Percentiles rank a stretch among this genome's conserved stretches.
phyloP scores from a whole-genome alignment of 2,113 vertebrate genomes.

The Panurus biarmicus region DNA sequence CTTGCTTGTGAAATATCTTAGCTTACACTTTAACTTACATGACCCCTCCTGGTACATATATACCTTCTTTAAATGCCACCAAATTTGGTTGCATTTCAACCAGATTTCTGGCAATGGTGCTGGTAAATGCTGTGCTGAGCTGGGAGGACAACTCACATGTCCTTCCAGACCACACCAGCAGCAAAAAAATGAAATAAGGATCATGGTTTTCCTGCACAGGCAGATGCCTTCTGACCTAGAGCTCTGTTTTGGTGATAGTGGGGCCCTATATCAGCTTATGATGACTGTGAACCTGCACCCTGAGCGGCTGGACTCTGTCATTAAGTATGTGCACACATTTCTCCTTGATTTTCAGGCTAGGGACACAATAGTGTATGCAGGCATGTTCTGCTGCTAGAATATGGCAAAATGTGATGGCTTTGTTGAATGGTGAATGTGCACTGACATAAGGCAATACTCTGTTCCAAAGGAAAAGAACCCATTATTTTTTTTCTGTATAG shows the following conservation, averaged over 20 bases:
- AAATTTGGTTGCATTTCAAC: not conserved
- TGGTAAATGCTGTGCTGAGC: not conserved
- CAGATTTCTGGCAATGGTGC: not conserved
- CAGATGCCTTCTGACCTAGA: not conserved
- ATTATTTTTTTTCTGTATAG: conserved; percentile 9
- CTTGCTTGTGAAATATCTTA: not conserved
- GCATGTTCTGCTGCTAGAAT: not conserved
- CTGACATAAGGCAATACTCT: not conserved
- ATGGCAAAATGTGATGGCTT: not conserved
- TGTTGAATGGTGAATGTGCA: not conserved
- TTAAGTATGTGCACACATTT: not conserved
- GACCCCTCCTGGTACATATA: not conserved
- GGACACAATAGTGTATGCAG: not conserved
- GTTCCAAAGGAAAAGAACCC: conserved; percentile 26
- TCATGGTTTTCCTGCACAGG: not conserved
- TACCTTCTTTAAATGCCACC: not conserved
- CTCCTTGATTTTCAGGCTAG: not conserved
- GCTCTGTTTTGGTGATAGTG: not conserved
- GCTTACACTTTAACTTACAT: not conserved
- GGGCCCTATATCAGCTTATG: not conserved
- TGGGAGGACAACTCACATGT: not conserved
- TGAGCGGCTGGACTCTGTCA: not conserved
- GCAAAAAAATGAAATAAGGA: not conserved
- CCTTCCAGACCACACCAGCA: not conserved
- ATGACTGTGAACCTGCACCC: not conserved